A percentile compares a stretch with the other conserved stretches of the same genome.
Evolutionary conservation across 2,113 vertebrate species (phyloP).

Genomic region (Elachura formosa): DNA sequence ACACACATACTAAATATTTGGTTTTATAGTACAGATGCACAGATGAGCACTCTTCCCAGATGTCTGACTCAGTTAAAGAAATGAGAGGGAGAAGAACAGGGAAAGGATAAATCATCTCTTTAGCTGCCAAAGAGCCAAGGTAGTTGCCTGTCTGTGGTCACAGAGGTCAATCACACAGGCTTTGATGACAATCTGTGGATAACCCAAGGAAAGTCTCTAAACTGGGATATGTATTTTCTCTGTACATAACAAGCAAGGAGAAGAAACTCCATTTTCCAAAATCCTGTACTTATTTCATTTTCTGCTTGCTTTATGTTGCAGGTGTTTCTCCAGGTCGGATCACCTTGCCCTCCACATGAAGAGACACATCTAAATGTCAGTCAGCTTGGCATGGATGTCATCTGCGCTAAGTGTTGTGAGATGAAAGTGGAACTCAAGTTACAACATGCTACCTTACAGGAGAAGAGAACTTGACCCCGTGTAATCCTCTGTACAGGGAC

Average conservation of each 20-base stretch:
- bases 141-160: neutral
- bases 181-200: neutral
- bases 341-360: slow-evolving; percentile 98
- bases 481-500: slow-evolving; percentile 73
- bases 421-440: slow-evolving; percentile 66
- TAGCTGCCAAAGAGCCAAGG: neutral
- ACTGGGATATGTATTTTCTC: neutral
- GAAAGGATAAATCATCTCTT: neutral
- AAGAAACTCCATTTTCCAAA: neutral
- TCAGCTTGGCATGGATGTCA: slow-evolving; percentile 29
- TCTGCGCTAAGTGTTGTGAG: slow-evolving; percentile 54
- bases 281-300: neutral
- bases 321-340: slow-evolving; percentile 97
- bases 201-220: neutral
- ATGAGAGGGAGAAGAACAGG: neutral
- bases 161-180: neutral
- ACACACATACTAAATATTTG: neutral
- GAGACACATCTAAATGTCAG: slow-evolving; percentile 86
- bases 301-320: slow-evolving; percentile 68
- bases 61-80: neutral
- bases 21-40: neutral
- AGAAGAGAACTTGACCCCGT: slow-evolving; percentile 67
- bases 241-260: neutral
- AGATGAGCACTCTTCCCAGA: neutral
- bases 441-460: slow-evolving; percentile 63